Percentiles rank a stretch among this genome's conserved stretches.
These are phyloP conservation scores for Alfaro cultratus DNA, from an alignment of 2,797 vertebrate genomes.

Conservation along the genomic window DNA sequence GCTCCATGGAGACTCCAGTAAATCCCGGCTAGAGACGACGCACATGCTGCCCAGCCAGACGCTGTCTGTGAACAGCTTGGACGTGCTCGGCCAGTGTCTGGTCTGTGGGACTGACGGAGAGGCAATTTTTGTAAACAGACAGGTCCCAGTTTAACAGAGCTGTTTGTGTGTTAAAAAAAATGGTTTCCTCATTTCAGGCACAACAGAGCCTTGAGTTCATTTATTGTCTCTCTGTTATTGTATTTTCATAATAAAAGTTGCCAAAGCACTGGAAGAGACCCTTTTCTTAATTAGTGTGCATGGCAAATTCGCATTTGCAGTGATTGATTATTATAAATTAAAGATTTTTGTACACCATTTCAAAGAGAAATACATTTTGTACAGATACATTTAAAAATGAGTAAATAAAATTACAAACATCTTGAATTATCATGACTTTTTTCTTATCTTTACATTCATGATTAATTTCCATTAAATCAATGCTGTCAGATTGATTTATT, in stretches of 20 bases:
- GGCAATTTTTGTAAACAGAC: slow-evolving; percentile 92
- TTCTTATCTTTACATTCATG: background rate
- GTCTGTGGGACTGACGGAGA: slow-evolving; percentile 96
- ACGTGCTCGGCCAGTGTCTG: slow-evolving; percentile 92
- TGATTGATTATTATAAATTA: background rate
- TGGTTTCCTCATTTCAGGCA: slow-evolving; percentile 20
- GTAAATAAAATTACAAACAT: slow-evolving; percentile 41
- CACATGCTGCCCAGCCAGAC: slow-evolving; percentile 93
- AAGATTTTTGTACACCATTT: slow-evolving; percentile 30
- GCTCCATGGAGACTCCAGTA: slow-evolving; percentile 91
- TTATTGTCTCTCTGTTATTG: background rate
- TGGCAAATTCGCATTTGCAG: background rate
- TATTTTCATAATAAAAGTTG: background rate
- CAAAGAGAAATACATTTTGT: slow-evolving; percentile 27
- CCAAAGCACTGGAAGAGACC: slow-evolving; percentile 9
- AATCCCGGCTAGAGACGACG: slow-evolving; percentile 92
- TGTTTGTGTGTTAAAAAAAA: background rate
- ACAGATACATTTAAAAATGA: slow-evolving; percentile 24
- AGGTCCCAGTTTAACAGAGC: slow-evolving; percentile 74
- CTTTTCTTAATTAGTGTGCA: slow-evolving; percentile 11
- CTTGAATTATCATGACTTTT: slow-evolving; percentile 6
- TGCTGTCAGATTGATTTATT: background rate
- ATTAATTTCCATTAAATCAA: background rate
- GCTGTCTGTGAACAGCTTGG: slow-evolving; percentile 93
- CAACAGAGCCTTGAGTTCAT: background rate